Percentiles rank a stretch among this genome's conserved stretches.
Evolutionary conservation across 2,888 invertebrate species (phyloP).

Genomic region (Chirona hameri): DNA sequence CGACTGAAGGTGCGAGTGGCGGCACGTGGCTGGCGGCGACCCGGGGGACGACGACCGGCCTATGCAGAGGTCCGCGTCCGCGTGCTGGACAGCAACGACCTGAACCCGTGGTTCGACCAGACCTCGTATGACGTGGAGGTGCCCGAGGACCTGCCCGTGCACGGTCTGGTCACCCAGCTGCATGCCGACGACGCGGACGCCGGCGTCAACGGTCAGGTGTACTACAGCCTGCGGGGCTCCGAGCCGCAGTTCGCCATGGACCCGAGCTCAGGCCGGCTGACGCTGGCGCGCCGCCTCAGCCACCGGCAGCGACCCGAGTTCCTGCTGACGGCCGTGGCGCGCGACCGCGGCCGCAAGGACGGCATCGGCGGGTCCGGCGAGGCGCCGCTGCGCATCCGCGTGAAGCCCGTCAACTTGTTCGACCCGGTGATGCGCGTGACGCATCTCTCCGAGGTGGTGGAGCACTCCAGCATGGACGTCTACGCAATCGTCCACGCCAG

Average conservation of each 20-base stretch:
- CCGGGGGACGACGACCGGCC: conserved; percentile 54
- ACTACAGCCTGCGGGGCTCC: conserved; percentile 81
- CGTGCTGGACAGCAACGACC: conserved; percentile 81
- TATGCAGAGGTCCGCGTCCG: conserved; percentile 67
- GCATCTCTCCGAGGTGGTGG: conserved; percentile 72
- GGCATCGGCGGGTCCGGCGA: conserved; percentile 52
- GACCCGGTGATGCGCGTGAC: conserved; percentile 78
- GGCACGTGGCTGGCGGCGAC: conserved; percentile 38
- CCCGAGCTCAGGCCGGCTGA: conserved; percentile 84
- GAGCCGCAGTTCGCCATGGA: conserved; percentile 87
- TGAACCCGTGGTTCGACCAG: conserved; percentile 89
- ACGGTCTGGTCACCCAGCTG: conserved; percentile 52
- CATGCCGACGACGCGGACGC: conserved; percentile 93
- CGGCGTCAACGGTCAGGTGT: conserved; percentile 93
- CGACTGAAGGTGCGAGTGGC: conserved; percentile 71
- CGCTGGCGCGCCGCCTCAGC: conserved; percentile 71
- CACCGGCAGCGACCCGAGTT: conserved; percentile 67
- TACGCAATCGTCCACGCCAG: conserved; percentile 83
- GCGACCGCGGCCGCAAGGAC: conserved; percentile 72
- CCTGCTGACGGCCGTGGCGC: conserved; percentile 74
- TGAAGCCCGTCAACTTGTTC: conserved; percentile 71
- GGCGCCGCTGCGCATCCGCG: conserved; percentile 56
- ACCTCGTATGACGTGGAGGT: conserved; percentile 82
- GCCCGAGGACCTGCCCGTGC: conserved; percentile 80
- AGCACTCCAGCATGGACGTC: conserved; percentile 73